Base-by-base conservation (phyloP, 2,113 vertebrate species). In the Haemorhous mexicanus region DNA sequence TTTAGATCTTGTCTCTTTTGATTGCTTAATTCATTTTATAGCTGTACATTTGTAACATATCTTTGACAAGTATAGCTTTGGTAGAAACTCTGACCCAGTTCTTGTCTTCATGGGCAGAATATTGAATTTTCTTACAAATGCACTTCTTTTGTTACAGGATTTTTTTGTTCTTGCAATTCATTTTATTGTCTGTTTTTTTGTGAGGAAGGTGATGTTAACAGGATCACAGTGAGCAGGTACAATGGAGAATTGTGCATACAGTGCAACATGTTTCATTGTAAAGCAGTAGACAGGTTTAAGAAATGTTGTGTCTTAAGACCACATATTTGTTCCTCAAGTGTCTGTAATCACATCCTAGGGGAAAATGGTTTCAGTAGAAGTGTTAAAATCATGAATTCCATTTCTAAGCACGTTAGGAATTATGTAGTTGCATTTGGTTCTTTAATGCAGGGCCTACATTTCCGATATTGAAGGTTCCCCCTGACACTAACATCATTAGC, bases 1-100 rank as follows among this genome's bases (percentile, higher is more conserved):
- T 96, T 96, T 94, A 96, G 88, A 95, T 96, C 88, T 97, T 96
- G 83, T 95, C 85, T 90, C 85, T 81, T 93, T 86, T 90, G 88
- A 93, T 93, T 96, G 90, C 76, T 89, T 93, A 95, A 94, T 96
- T 95, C 61, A 89, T 95, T 94, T 94, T 94, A 87, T 88, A 92
- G 86, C 83, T 84, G 62, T 72, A 37, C 92, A 81, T 89, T 90
- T 97, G 83, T 86, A 92, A 84, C 3, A 1, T 55, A 52, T 32
- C 66, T 96, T 95, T 94, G 88, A 86, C 88, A 84, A 67, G 85
- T 95, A 32, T 67, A 77, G 86, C 68, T 94, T 75, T 93, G 66
- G 64, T 74, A 93, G 76, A 87, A 95, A 89, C 64, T 95, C 78
- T 94, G 79, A 84, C 88, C 92, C 76, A 69, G 47, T 94, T 95